phyloP scores from a whole-genome alignment of 1,140 invertebrate genomes.

The Tetraneura akinire region DNA sequence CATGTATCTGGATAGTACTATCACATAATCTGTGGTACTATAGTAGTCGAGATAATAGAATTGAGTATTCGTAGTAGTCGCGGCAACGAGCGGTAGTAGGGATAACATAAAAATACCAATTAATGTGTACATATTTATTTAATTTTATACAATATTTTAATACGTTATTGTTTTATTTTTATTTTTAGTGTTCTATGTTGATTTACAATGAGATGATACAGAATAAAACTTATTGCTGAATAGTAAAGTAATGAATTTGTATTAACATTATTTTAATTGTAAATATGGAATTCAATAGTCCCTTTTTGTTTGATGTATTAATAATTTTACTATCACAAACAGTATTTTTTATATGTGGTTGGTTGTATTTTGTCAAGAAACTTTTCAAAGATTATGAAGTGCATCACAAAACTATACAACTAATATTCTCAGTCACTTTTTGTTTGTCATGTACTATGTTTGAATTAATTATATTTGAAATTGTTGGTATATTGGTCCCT shows the following conservation, averaged over 20 bases:
- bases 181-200: not conserved
- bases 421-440: slow-evolving; percentile 97
- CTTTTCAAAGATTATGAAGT: slow-evolving; percentile 98
- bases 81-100: no score
- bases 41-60: no score
- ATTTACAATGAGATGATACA: not conserved
- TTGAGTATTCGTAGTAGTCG: no score
- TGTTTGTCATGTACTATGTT: slow-evolving; percentile 99
- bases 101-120: no score
- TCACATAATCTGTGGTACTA: no score
- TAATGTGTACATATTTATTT: no score
- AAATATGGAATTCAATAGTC: slow-evolving; percentile 31
- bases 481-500: slow-evolving; percentile 82
- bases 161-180: no score
- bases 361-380: slow-evolving; percentile 98
- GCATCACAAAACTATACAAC: slow-evolving; percentile 87
- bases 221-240: not conserved
- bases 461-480: slow-evolving; percentile 99
- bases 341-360: slow-evolving; percentile 93
- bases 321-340: slow-evolving; percentile 67
- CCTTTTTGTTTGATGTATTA: slow-evolving; percentile 27
- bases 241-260: not conserved
- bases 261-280: not conserved
- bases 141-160: no score
- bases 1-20: no score